A percentile compares a stretch with the other conserved stretches of the same genome.
Conservation (phyloP, 2,797 vertebrate species). For the Sebastes glaucus region DNA sequence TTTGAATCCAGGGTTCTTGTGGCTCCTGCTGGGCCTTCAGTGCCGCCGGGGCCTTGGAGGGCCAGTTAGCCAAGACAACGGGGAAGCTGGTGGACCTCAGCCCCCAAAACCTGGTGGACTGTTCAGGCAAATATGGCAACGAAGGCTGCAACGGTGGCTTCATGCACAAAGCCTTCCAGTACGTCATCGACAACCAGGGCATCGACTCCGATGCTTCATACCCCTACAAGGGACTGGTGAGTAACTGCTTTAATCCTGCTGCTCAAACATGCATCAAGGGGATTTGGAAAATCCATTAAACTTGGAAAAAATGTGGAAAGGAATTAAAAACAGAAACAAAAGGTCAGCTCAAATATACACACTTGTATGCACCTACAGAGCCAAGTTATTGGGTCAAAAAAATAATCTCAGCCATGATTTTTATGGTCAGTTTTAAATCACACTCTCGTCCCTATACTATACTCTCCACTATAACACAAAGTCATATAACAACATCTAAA, state of each 20-base stretch:
- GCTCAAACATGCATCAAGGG: neutral
- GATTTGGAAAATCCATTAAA: neutral
- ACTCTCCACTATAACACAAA: neutral
- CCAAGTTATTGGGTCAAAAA: neutral
- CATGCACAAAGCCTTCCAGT: conserved; percentile 83
- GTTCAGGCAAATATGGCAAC: conserved; percentile 85
- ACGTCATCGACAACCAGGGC: conserved; percentile 90
- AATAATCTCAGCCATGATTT: neutral
- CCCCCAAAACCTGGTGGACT: conserved; percentile 92
- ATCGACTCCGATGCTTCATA: conserved; percentile 86
- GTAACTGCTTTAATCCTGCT: conserved; percentile 25
- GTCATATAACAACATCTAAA: neutral
- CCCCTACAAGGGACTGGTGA: conserved; percentile 86
- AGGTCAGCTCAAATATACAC: neutral
- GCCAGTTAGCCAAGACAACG: conserved; percentile 84
- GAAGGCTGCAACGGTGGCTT: conserved; percentile 86
- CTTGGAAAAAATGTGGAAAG: neutral
- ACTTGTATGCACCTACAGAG: neutral
- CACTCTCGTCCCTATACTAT: too few relatives aligned
- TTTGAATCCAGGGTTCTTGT: conserved; percentile 80
- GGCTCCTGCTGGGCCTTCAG: conserved; percentile 96
- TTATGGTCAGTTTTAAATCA: neutral
- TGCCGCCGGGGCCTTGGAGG: conserved; percentile 89
- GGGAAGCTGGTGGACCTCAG: conserved; percentile 89
- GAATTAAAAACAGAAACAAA: neutral